Conservation (phyloP, 2,113 vertebrate genomes). For the Myrmophylax atrothorax region DNA sequence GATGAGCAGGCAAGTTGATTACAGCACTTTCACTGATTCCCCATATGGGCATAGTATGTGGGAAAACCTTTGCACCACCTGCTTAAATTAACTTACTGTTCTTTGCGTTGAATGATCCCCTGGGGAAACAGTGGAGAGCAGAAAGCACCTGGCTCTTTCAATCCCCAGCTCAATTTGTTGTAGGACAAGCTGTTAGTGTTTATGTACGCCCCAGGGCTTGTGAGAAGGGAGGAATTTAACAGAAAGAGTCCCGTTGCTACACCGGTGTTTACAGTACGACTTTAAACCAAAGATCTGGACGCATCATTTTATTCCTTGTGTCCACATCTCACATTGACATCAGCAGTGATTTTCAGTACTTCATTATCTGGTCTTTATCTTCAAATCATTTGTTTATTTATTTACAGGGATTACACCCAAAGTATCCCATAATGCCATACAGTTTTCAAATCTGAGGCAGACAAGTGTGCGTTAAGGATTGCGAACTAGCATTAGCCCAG, state of each 20-base stretch:
- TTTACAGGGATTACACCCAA: not conserved
- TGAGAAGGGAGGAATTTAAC: not conserved
- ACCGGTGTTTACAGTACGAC: not conserved
- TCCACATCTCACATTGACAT: not conserved
- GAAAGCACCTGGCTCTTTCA: not conserved
- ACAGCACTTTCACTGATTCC: not conserved
- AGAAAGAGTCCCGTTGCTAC: not conserved
- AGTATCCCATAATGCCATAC: not conserved
- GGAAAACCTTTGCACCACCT: not conserved
- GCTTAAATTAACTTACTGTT: not conserved
- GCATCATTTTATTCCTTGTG: not conserved
- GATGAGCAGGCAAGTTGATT: not conserved
- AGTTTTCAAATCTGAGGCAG: not conserved
- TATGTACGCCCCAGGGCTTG: not conserved
- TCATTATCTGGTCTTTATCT: not conserved
- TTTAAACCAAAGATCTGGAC: not conserved
- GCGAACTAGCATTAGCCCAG: not conserved
- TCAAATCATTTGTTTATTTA: not conserved
- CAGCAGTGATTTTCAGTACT: not conserved
- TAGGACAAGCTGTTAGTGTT: not conserved
- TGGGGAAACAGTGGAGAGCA: not conserved
- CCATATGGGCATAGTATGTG: not conserved
- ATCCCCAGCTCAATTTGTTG: not conserved
- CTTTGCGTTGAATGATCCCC: not conserved
- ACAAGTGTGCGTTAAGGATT: not conserved